Base-by-base conservation (phyloP, 2,113 vertebrate species). In the Anser cygnoides region DNA sequence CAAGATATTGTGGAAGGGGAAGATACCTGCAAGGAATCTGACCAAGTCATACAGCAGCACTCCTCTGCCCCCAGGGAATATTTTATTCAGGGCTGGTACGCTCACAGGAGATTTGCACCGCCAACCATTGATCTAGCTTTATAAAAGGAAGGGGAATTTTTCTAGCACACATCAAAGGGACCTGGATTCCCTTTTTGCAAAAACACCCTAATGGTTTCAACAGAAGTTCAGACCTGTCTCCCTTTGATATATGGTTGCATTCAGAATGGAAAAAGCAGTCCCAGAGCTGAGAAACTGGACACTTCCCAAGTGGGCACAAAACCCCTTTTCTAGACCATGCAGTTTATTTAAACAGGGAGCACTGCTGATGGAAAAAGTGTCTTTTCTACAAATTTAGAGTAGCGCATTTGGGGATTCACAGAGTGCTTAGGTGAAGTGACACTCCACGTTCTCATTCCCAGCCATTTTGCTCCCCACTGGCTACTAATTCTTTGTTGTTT, bases 91-190 rank as follows among this genome's bases (percentile, higher is more conserved):
- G 93, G 75, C 77, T 50, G 93, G 82, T 95, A 93, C 41, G 84
- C 78, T 97, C 97, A 83, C 76, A 75, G 79, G 90, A 94, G 84
- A 91, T 72, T 73, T 74, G 90, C 88, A 91, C 88, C 6, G 44
- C 96, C 46, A 95, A 94, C 92, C 95, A 96, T 90, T 95, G 95
- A 97, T 94, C 90, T 94, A 92, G 57, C 92, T 94, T 97, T 97
- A 97, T 95, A 93, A 98, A 97, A 97, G 94, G 83, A 97, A 91
- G 94, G 83, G 95, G 96, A 90, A 79, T 88, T 96, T 97, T 94
- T 96, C 95, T 96, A 97, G 83, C 89, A 95, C 91, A 98, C 97
- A 98, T 98, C 97, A 98, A 98, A 98, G 97, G 84, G 92, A 97
- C 81, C 59, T 87, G 92, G 96, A 96, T 92, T 95, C 87, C 91